These are phyloP conservation scores for Pagetopsis macropterus DNA, from an alignment of 2,797 vertebrate genomes.

Conservation along the genomic window DNA sequence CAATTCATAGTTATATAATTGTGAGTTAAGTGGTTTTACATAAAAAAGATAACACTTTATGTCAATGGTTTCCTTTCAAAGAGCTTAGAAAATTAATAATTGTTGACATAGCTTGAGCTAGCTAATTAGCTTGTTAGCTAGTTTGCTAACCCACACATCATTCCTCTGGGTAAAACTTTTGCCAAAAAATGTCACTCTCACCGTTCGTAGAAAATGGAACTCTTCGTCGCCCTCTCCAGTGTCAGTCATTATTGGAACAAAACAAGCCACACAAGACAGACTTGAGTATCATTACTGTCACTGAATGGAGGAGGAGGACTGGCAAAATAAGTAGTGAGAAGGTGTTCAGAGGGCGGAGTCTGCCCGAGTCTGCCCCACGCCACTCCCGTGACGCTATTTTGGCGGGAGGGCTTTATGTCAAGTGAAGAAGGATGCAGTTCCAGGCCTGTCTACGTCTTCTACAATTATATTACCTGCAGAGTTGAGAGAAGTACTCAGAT, in stretches of 20 bases:
- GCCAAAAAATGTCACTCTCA: conserved; percentile 57
- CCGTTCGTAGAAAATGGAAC: conserved; percentile 81
- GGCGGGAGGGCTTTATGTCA: background rate
- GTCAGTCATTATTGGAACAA: conserved; percentile 59
- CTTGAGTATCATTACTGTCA: fast-evolving
- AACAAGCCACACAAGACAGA: background rate
- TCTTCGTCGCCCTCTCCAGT: conserved; percentile 74
- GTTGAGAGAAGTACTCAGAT: too few species aligned
- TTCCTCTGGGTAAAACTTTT: background rate
- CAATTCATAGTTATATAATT: background rate
- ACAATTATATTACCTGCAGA: background rate
- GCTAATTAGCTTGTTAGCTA: background rate
- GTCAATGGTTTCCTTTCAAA: background rate
- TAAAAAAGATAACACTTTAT: background rate
- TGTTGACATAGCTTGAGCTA: background rate
- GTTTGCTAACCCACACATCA: background rate
- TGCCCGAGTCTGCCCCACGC: background rate
- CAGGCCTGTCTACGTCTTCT: background rate
- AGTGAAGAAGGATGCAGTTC: background rate
- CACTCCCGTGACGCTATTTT: background rate
- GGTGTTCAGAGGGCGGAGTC: conserved; percentile 39
- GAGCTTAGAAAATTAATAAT: background rate
- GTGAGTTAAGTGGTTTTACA: background rate
- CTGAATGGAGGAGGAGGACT: background rate
- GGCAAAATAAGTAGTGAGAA: background rate